phyloP scores from a whole-genome alignment of 2,113 vertebrate genomes.

The Athene cunicularia region DNA sequence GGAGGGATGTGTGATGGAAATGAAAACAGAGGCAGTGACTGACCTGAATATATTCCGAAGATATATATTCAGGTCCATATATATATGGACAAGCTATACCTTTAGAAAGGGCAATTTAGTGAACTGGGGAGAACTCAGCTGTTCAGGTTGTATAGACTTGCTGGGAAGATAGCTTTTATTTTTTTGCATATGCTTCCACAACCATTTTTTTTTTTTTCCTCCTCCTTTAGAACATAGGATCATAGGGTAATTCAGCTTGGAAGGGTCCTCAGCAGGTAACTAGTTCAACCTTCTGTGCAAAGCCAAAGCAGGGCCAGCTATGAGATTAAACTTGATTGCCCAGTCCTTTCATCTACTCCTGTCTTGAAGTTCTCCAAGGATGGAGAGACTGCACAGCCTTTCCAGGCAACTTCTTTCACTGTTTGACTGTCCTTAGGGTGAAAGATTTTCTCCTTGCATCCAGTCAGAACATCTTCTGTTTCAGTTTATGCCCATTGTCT shows the following conservation, averaged over 20 bases:
- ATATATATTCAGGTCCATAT: too few species aligned
- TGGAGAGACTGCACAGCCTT: background rate
- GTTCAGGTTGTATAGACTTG: background rate
- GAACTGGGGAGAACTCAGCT: background rate
- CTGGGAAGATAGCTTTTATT: background rate
- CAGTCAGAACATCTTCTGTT: background rate
- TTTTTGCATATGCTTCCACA: accelerated
- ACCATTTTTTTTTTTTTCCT: background rate
- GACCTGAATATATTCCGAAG: background rate
- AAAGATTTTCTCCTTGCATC: background rate
- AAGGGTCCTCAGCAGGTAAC: background rate
- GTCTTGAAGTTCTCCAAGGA: background rate
- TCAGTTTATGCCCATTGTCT: background rate
- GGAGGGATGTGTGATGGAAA: background rate
- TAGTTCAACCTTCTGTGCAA: background rate
- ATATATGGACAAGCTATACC: background rate
- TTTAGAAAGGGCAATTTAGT: background rate
- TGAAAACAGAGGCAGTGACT: background rate
- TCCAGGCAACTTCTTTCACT: background rate
- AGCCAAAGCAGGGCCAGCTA: background rate
- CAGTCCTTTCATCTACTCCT: background rate
- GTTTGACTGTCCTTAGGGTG: background rate
- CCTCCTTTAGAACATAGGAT: background rate
- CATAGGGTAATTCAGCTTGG: background rate
- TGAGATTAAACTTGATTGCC: background rate